Percentiles rank a stretch among this genome's conserved stretches.
phyloP scores from a whole-genome alignment of 2,113 vertebrate genomes.

The Crotalus viridis region DNA sequence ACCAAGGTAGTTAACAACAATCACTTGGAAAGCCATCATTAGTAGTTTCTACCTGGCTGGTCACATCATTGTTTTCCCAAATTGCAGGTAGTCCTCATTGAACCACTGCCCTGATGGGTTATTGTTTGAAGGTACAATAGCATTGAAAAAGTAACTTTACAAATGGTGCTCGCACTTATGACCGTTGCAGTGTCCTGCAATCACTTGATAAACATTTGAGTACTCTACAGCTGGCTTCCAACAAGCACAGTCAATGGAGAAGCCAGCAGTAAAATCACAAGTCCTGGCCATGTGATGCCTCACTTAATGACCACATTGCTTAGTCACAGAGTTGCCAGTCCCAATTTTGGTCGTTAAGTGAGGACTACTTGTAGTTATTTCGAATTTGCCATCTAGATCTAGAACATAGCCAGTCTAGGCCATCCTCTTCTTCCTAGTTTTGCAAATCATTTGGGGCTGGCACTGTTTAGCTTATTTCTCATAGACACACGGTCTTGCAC shows the following conservation, averaged over 20 bases:
- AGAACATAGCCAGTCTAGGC: neutral
- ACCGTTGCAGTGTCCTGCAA: neutral
- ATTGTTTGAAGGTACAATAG: neutral
- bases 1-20: neutral
- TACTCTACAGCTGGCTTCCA: neutral
- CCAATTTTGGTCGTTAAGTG: neutral
- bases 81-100: neutral
- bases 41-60: neutral
- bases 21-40: neutral
- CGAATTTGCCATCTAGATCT: neutral
- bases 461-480: too few relatives aligned
- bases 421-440: neutral
- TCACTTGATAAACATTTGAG: neutral
- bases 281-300: neutral
- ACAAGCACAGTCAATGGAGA: neutral
- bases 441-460: neutral
- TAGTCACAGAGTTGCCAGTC: neutral
- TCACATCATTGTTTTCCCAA: neutral
- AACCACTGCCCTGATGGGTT: neutral
- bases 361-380: neutral
- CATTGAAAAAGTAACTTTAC: neutral
- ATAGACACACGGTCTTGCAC: neutral
- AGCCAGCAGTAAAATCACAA: neutral
- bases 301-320: neutral
- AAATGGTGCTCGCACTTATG: neutral